A percentile compares a stretch with the other conserved stretches of the same genome.
Conservation (phyloP, 1,140 invertebrate species). For the Psix sp. region DNA sequence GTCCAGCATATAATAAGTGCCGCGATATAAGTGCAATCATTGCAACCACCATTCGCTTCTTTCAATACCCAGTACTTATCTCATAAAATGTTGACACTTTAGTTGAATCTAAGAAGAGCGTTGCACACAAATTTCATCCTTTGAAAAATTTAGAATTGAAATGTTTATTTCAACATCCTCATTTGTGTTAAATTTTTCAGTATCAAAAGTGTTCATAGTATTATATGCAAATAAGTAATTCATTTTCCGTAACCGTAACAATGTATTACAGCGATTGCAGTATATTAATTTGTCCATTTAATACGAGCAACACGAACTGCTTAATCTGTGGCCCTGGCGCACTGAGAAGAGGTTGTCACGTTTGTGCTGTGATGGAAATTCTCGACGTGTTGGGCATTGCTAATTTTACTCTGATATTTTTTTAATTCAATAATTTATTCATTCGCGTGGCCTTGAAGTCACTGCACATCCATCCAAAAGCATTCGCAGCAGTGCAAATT, state of each 20-base stretch:
- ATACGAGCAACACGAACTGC: conserved; percentile 63
- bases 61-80: conserved; percentile 19
- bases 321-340: conserved; percentile 63
- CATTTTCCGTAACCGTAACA: conserved; percentile 7
- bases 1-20: conserved; percentile 59
- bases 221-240: too few relatives aligned
- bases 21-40: conserved; percentile 54
- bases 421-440: conserved; percentile 53
- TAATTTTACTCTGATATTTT: conserved; percentile 57
- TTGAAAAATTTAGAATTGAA: too few relatives aligned
- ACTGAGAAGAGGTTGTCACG: conserved; percentile 62
- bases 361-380: conserved; percentile 64
- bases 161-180: too few relatives aligned
- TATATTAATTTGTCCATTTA: conserved; percentile 68
- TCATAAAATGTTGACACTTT: too few relatives aligned
- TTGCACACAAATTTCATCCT: too few relatives aligned
- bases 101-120: too few relatives aligned
- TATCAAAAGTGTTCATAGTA: too few relatives aligned
- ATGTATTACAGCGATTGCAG: conserved; percentile 34
- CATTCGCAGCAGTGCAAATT: conserved; percentile 7
- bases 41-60: conserved; percentile 26
- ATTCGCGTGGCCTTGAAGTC: conserved; percentile 33
- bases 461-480: conserved; percentile 38
- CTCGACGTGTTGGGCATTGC: conserved; percentile 65
- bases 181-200: too few relatives aligned